Evolutionary conservation across 2,888 invertebrate genomes (phyloP), one percentile per base, ranked within the genome.

Genomic region (Catonia carolina): DNA sequence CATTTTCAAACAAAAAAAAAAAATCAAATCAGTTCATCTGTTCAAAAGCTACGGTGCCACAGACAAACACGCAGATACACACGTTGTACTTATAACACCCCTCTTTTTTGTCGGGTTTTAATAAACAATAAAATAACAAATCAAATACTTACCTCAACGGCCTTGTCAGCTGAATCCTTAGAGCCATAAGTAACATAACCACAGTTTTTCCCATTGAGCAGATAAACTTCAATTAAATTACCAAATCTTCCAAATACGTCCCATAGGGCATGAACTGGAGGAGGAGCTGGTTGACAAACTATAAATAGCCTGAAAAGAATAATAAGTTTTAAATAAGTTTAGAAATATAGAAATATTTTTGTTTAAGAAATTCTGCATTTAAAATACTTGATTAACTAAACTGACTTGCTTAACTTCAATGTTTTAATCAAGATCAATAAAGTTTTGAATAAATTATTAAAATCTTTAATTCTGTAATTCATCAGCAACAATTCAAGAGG

Each of bases 231-330:
- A 57, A 94, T 91, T 8, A 95, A 77, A 69, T 86, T 83, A 5
- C 93, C 94, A 74, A 95, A 95, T 67, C 94, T 82, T 66, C 89
- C 89, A 72, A 95, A 95, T 17, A 90, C 82, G 71, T 95, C 93
- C 66, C 86, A 84, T 68, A 96, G 76, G 20, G 89, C 84, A 58
- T 85, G 80, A 63, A 84, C 76, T 1, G 89, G 85, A 12, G 93
- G 89, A 42, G 91, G 78, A 54, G 77, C 75, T 66, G 82, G 75
- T 62, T 76, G 74, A 62, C 77, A 77, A 14, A 79, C 77, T 57
- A 79, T 74, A 64, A 79, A 79, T 60, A 78, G 69, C 62, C 71
- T 72, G 56, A 4, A 60, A 52, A 17, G 47, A 52, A 55, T 48
- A 20, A 14, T n/a, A n/a, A n/a, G n/a, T n/a, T n/a, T n/a, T n/a